These are phyloP conservation scores for Philaenus spumarius DNA, from an alignment of 1,140 invertebrate species.

Conservation along the genomic window DNA sequence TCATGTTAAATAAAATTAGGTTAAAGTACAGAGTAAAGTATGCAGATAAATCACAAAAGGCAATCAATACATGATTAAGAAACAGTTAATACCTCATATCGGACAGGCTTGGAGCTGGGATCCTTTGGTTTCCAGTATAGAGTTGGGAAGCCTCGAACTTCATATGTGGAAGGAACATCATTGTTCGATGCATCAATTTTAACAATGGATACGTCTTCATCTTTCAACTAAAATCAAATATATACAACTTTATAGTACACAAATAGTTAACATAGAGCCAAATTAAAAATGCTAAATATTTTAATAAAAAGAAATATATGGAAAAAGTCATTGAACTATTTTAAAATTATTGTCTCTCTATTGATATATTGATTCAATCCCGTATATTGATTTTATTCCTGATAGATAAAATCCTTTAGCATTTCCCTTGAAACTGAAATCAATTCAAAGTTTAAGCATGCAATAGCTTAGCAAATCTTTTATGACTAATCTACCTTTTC, in stretches of 20 bases:
- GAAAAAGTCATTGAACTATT: not conserved
- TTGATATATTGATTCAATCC: too few species aligned
- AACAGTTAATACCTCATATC: slow-evolving; percentile 88
- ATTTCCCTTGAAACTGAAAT: too few species aligned
- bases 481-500: slow-evolving; percentile 69
- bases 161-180: slow-evolving; percentile 88
- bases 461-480: too few species aligned
- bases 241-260: slow-evolving; percentile 4
- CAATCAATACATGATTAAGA: too few species aligned
- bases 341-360: too few species aligned
- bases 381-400: too few species aligned
- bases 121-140: slow-evolving; percentile 92
- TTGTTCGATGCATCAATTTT: slow-evolving; percentile 99
- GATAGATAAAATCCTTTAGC: too few species aligned
- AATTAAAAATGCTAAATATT: not conserved
- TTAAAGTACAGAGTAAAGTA: too few species aligned
- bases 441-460: too few species aligned
- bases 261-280: slow-evolving; percentile 3
- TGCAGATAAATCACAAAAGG: too few species aligned
- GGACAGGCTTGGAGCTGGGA: slow-evolving; percentile 69
- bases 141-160: slow-evolving; percentile 96
- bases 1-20: too few species aligned
- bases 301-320: too few species aligned
- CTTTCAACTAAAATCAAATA: slow-evolving; percentile 52
- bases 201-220: slow-evolving; percentile 88